Percentiles rank a stretch among this genome's conserved stretches.
Evolutionary conservation across 2,113 vertebrate species (phyloP).

Genomic region (Balaenoptera acutorostrata): DNA sequence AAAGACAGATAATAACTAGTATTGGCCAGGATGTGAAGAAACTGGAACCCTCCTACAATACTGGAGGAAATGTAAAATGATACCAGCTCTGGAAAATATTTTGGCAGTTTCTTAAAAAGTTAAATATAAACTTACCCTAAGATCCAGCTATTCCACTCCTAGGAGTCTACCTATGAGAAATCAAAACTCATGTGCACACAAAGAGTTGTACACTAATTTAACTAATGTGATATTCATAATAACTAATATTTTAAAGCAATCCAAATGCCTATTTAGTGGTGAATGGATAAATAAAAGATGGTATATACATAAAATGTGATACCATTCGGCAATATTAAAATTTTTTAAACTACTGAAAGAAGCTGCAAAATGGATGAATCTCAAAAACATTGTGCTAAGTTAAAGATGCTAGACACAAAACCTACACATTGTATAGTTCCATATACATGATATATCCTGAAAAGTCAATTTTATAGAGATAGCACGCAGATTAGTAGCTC

Average conservation of each 20-base stretch:
- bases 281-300: background rate
- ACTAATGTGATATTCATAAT: background rate
- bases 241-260: background rate
- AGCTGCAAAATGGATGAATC: background rate
- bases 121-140: background rate
- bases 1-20: background rate
- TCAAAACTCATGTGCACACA: background rate
- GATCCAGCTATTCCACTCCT: background rate
- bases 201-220: background rate
- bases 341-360: background rate
- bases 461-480: background rate
- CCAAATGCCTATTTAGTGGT: background rate
- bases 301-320: background rate
- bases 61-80: background rate
- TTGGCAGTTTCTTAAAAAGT: background rate
- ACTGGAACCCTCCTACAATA: background rate
- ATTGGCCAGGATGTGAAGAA: background rate
- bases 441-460: background rate
- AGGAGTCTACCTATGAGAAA: background rate
- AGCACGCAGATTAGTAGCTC: background rate
- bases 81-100: background rate
- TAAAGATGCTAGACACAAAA: background rate
- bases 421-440: background rate
- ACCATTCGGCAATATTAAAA: background rate
- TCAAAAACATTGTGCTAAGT: background rate